Evolutionary conservation across 2,888 invertebrate genomes (phyloP), one percentile per base, ranked within the genome.

Genomic region (Oscheius sp.): DNA sequence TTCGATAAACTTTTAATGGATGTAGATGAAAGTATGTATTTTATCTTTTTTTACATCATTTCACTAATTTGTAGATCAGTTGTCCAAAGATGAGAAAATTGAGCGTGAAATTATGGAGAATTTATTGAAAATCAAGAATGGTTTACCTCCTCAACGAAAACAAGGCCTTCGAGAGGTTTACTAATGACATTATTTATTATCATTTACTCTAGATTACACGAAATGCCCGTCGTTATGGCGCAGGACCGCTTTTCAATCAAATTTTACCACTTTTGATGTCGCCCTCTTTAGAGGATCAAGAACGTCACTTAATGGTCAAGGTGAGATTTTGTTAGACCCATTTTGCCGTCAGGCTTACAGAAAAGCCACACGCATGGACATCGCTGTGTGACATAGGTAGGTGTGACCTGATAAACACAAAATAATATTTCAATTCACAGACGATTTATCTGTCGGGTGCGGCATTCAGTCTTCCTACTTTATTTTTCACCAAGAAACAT

Each of bases 91-190:
- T 84, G 98, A 99, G 87, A 92, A 94, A 78, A 97, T 96, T 86
- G 98, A 99, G 87, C 90, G 98, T 49, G 97, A 97, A 89, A 99
- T 99, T 57, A 99, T 99, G 98, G 96, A 95, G 86, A 89, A 98
- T 9, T 87, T 99, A 80, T 88, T 98, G 67, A 99, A 98, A 87
- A 99, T 98, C 71, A 99, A 98, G 89, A 99, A 99, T 85, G 98
- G 98, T 24, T 97, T 98, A 0, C 98, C 98, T 14, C 98, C 97
- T 0, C 97, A 98, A 96, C 91, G 98, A 76, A 99, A 99, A 63
- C 74, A 78, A 26, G 84, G 84, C 41, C 68, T 84, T 5, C 64
- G 84, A 49, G 84, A 82, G 68, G 74, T 74, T 17, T 36, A 22
- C 12, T 26, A 33, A 32, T 44, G 26, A 2, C 1, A 4, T 0